A percentile compares a stretch with the other conserved stretches of the same genome.
phyloP scores from a whole-genome alignment of 2,797 vertebrate species.

The Oreortyx pictus region DNA sequence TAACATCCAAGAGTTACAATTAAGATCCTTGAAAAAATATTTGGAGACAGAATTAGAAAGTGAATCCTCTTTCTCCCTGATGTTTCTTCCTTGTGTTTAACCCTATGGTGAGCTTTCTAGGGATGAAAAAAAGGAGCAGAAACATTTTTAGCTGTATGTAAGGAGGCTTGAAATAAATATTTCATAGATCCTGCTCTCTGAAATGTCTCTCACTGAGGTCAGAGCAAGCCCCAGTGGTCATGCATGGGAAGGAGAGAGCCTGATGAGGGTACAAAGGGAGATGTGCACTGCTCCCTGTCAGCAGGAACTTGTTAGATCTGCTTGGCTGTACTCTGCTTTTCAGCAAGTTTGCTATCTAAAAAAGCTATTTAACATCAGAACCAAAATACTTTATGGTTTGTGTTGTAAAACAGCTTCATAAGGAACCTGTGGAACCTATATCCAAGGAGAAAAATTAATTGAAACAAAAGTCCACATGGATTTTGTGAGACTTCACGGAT shows the following conservation, averaged over 20 bases:
- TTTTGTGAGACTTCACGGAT: background rate
- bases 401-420: background rate
- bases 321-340: background rate
- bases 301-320: background rate
- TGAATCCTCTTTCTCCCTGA: background rate
- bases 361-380: background rate
- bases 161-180: background rate
- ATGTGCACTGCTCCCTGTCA: background rate
- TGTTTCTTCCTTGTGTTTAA: background rate
- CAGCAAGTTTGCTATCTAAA: background rate
- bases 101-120: background rate
- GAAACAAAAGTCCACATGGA: fast-evolving
- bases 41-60: background rate
- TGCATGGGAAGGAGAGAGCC: fast-evolving
- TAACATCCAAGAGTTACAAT: background rate
- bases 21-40: background rate
- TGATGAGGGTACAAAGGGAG: background rate
- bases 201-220: background rate
- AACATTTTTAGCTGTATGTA: fast-evolving
- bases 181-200: background rate
- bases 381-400: fast-evolving
- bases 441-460: background rate
- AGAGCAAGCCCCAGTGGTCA: background rate
- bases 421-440: background rate
- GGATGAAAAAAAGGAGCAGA: background rate